phyloP scores from a whole-genome alignment of 2,113 vertebrate species.

The Tympanuchus pallidicinctus region DNA sequence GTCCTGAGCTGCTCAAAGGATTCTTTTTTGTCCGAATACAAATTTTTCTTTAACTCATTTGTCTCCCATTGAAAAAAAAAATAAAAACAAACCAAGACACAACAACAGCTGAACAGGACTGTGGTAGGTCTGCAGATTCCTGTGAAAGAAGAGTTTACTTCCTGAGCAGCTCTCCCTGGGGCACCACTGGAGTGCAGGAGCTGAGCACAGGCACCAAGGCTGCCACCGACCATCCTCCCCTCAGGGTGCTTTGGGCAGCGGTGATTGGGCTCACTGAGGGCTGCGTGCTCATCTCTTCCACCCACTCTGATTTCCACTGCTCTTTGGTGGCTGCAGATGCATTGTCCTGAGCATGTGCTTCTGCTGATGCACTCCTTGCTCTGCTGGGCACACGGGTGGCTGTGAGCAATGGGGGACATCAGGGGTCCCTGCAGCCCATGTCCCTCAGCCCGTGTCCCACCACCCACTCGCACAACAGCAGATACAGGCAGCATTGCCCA shows the following conservation, averaged over 20 bases:
- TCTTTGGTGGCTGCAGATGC: accelerated
- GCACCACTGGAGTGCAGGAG: not conserved
- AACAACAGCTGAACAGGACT: not conserved
- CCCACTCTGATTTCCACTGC: not conserved
- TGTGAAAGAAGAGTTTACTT: not conserved
- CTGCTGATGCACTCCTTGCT: not conserved
- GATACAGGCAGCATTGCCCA: too few species aligned
- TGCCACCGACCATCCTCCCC: too few species aligned
- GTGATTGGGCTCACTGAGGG: too few species aligned
- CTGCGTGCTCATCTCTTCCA: not conserved
- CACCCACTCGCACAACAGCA: too few species aligned
- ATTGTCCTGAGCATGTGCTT: not conserved
- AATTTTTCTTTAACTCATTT: not conserved
- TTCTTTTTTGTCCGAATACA: not conserved
- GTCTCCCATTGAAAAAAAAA: not conserved
- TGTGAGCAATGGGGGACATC: too few species aligned
- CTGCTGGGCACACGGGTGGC: not conserved
- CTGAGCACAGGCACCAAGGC: not conserved
- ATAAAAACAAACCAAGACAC: not conserved
- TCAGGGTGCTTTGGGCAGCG: not conserved
- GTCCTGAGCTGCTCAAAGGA: not conserved
- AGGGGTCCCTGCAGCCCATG: too few species aligned
- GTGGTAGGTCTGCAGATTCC: not conserved
- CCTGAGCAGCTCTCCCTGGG: not conserved
- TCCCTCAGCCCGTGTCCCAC: too few species aligned